Conservation (phyloP, 1,140 invertebrate genomes). For the Gonioctena quinquepunctata region DNA sequence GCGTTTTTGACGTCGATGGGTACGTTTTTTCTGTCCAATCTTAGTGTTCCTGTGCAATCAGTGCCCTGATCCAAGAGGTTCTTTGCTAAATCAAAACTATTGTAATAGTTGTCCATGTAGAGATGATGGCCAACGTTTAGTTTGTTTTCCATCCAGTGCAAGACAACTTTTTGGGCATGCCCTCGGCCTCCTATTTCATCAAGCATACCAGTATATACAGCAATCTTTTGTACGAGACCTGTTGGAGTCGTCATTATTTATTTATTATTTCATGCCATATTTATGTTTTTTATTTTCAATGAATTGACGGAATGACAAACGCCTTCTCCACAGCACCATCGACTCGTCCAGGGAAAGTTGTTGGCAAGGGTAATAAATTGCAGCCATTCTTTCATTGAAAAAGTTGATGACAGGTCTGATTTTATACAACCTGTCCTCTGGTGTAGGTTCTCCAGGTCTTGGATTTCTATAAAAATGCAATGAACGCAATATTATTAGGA, state of each 20-base stretch:
- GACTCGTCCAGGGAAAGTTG: conserved; percentile 52
- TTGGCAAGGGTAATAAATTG: conserved; percentile 44
- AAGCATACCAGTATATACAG: conserved; percentile 30
- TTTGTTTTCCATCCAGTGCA: conserved; percentile 27
- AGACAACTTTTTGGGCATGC: conserved; percentile 11
- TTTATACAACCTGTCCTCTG: conserved; percentile 25
- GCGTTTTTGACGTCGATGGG: conserved; percentile 29
- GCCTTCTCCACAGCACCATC: conserved; percentile 52
- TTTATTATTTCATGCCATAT: conserved; percentile 40
- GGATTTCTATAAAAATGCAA: conserved; percentile 27
- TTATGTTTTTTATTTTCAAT: conserved; percentile 22
- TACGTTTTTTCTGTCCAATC: not conserved
- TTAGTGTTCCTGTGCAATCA: not conserved
- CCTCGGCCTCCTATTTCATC: conserved; percentile 19
- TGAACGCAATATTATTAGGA: conserved; percentile 31
- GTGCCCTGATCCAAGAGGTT: conserved; percentile 41
- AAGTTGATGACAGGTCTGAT: conserved; percentile 27
- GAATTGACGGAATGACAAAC: conserved; percentile 24
- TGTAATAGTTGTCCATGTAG: conserved; percentile 55
- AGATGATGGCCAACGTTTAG: conserved; percentile 48
- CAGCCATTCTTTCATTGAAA: conserved; percentile 43
- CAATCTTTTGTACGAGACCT: conserved; percentile 42
- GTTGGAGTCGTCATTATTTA: conserved; percentile 46
- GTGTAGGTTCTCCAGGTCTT: not conserved
- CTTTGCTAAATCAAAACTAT: conserved; percentile 46